Evolutionary conservation across 2,113 vertebrate species (phyloP), one percentile per base, ranked within the genome.

Genomic region (Ellobius talpinus): DNA sequence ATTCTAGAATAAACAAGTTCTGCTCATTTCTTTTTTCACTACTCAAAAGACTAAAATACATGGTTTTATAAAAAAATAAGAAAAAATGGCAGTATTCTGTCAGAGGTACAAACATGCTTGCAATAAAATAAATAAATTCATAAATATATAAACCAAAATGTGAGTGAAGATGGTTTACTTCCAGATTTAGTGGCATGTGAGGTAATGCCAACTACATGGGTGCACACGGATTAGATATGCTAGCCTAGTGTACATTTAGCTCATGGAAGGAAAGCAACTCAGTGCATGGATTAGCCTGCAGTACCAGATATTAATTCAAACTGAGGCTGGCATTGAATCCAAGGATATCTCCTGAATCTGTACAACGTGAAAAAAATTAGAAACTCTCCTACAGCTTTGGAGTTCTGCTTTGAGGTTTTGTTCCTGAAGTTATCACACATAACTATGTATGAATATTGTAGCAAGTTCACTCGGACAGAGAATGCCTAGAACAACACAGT

Each of bases 11-110:
- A 87, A 84, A 87, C 50, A 24, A 29, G 12, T 17, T 85, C 65
- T 90, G 36, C 61, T 91, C 23, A 78, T 55, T 91, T 96, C 7
- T 33, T 92, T 91, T 93, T 81, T n/a, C 29, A 92, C 58, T 91
- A 87, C 65, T 86, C 47, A 96, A 91, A 39, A 2, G 29, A 89
- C 13, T 52, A 36, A 77, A 97, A 90, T 42, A 47, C 63, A 88
- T 61, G 45, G 11, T 65, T 97, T 87, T 72, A 89, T 70, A 90
- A 91, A 33, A 21, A 6, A 90, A 73, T 36, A 92, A 90, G 68
- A 90, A 85, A 76, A 12, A 94, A 85, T 84, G 55, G 58, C 3
- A 94, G 26, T 29, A 89, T 24, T 93, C 45, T 47, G 24, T 86
- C 70, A 88, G 33, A 79, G 39, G 65, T 92, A 24, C 3, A 81